These are phyloP conservation scores for Sphaeramia orbicularis DNA, from an alignment of 2,797 vertebrate species.

Conservation along the genomic window DNA sequence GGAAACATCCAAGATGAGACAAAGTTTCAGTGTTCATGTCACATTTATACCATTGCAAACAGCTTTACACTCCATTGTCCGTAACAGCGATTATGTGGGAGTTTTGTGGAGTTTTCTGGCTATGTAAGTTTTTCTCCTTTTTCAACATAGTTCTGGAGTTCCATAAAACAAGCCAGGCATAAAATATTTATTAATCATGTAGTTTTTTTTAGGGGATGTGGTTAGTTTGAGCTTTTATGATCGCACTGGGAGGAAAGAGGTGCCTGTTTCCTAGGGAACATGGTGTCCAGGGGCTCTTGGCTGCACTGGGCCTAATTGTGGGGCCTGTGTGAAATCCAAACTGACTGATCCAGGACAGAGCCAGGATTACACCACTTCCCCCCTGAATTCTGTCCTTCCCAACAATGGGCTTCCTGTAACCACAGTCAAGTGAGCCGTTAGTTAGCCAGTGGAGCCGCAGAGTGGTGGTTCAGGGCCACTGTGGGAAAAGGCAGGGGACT, in stretches of 20 bases:
- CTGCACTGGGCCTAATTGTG: conserved; percentile 76
- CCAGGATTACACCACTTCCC: conserved; percentile 89
- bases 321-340: conserved; percentile 88
- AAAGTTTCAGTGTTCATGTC: too few relatives aligned
- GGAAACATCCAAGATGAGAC: too few relatives aligned
- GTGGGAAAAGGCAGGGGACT: conserved; percentile 85
- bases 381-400: conserved; percentile 78
- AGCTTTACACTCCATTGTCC: too few relatives aligned
- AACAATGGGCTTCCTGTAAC: conserved; percentile 87
- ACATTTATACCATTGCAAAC: too few relatives aligned
- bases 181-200: neutral
- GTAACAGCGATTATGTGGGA: too few relatives aligned
- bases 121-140: neutral
- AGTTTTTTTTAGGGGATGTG: conserved; percentile 17
- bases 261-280: conserved; percentile 75
- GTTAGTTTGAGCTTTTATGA: conserved; percentile 50
- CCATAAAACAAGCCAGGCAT: neutral
- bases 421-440: conserved; percentile 86
- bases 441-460: conserved; percentile 78
- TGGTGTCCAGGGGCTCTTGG: conserved; percentile 76
- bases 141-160: neutral
- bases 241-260: conserved; percentile 57
- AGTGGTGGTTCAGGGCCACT: conserved; percentile 84
- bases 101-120: too few relatives aligned
- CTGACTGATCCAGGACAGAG: conserved; percentile 90